Percentiles rank a stretch among this genome's conserved stretches.
Conservation (phyloP, 2,888 invertebrate species). For the Chymomyza fuscimana region DNA sequence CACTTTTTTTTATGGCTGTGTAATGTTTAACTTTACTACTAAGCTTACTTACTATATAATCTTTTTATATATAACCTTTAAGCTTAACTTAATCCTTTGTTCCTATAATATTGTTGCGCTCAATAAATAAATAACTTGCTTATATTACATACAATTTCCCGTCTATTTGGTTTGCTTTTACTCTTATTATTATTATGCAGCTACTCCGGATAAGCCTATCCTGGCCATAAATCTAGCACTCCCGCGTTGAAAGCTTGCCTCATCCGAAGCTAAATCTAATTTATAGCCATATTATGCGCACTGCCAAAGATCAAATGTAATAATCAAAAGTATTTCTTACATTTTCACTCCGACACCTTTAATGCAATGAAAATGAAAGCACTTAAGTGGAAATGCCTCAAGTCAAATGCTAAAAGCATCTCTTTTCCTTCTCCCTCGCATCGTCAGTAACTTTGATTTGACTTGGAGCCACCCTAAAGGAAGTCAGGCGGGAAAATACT, state of each 20-base stretch:
- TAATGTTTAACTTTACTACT: no score
- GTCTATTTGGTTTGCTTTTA: neutral
- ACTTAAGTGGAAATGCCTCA: conserved; percentile 70
- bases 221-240: conserved; percentile 53
- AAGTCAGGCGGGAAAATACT: conserved; percentile 12
- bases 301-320: conserved; percentile 64
- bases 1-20: no score
- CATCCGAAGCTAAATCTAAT: conserved; percentile 55
- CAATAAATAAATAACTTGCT: conserved; percentile 1
- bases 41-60: no score
- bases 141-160: neutral
- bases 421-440: conserved; percentile 35
- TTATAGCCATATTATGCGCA: conserved; percentile 68
- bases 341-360: conserved; percentile 64
- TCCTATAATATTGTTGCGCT: neutral
- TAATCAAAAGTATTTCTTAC: conserved; percentile 56
- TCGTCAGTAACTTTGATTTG: conserved; percentile 34
- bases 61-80: neutral
- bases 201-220: conserved; percentile 15
- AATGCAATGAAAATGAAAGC: conserved; percentile 55
- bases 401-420: conserved; percentile 69
- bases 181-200: neutral
- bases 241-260: conserved; percentile 8
- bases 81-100: neutral
- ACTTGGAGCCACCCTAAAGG: conserved; percentile 2